phyloP scores from a whole-genome alignment of 2,888 invertebrate species.

The Standfussiana lucernea region DNA sequence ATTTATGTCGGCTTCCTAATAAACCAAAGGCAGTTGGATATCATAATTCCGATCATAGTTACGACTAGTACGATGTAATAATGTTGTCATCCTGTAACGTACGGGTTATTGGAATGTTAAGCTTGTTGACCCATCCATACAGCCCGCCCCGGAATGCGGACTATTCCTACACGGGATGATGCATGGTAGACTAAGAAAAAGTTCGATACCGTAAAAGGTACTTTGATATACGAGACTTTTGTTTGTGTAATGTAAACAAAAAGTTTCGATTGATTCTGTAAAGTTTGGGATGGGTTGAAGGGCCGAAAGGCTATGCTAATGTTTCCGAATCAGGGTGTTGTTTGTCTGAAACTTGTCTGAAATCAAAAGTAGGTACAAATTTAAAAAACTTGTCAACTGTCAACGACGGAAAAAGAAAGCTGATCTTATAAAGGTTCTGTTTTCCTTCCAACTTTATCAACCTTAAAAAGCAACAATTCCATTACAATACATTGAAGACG shows the following conservation, averaged over 20 bases:
- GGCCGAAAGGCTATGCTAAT: not conserved
- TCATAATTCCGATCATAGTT: constrained; percentile 32
- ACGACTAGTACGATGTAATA: constrained; percentile 30
- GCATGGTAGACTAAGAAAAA: constrained; percentile 18
- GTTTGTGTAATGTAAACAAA: not conserved
- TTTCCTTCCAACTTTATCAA: no score
- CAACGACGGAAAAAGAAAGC: not conserved
- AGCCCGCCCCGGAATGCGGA: not conserved
- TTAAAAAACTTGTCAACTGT: not conserved
- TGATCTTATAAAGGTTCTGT: no score
- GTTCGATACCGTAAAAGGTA: constrained; percentile 6
- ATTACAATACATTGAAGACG: not conserved
- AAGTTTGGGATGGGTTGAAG: not conserved
- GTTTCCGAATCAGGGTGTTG: constrained; percentile 1
- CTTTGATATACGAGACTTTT: constrained; percentile 5
- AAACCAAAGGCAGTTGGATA: constrained; percentile 1
- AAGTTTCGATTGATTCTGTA: constrained; percentile 6
- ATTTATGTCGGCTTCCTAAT: not conserved
- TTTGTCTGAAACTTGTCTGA: not conserved
- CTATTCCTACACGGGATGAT: not conserved
- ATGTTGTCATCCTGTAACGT: constrained; percentile 19
- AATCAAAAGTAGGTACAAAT: not conserved
- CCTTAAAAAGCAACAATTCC: not conserved
- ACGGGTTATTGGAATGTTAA: constrained; percentile 43
- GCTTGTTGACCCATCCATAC: not conserved